A percentile compares a stretch with the other conserved stretches of the same genome.
Evolutionary conservation across 2,888 invertebrate species (phyloP).

Genomic region (Phortica okadai): DNA sequence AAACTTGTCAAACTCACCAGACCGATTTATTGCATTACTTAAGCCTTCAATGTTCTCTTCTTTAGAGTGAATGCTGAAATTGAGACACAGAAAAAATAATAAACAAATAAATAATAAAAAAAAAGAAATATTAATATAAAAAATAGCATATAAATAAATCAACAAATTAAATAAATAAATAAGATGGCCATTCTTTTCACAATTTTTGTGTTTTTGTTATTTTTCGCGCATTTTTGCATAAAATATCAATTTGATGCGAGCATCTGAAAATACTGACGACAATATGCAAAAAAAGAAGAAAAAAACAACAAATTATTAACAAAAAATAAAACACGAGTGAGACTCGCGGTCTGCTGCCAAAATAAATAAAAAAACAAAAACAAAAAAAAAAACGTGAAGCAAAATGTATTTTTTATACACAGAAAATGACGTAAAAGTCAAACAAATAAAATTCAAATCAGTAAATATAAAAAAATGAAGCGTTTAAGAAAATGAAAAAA

Average conservation of each 20-base stretch:
- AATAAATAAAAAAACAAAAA: not conserved
- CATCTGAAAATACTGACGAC: not conserved
- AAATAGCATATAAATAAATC: conserved; percentile 6
- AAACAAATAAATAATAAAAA: conserved; percentile 3
- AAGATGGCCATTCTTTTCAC: not conserved
- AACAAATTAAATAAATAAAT: not conserved
- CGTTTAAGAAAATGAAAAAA: not conserved
- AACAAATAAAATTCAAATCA: conserved; percentile 18
- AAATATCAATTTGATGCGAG: not conserved
- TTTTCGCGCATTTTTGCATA: conserved; percentile 1
- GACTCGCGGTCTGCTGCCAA: conserved; percentile 12
- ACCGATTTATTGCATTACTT: not conserved
- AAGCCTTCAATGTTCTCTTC: not conserved
- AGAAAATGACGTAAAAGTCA: conserved; percentile 15
- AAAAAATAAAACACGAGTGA: not conserved
- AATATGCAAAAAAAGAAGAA: not conserved
- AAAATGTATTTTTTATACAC: not conserved
- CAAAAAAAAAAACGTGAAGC: not conserved
- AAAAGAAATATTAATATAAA: not conserved
- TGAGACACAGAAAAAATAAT: not conserved
- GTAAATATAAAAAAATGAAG: not conserved
- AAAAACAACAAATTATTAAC: too few relatives aligned
- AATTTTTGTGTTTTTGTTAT: conserved; percentile 3
- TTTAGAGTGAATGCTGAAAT: not conserved
- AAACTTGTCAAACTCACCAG: too few relatives aligned